These are phyloP conservation scores for Labrus mixtus DNA, from an alignment of 2,113 vertebrate genomes.

Conservation along the genomic window DNA sequence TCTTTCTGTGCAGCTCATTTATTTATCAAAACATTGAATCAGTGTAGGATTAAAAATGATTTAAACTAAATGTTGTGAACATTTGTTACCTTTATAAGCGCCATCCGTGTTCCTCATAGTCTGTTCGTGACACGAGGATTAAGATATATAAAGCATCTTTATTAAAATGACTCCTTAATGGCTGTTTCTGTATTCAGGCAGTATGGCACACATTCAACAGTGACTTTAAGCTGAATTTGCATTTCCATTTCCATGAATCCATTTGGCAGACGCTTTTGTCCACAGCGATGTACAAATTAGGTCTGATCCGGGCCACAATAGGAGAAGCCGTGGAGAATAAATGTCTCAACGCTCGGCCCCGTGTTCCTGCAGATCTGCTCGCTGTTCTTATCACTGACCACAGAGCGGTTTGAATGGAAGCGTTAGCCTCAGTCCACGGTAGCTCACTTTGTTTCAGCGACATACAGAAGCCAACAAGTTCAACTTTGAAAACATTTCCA, in stretches of 20 bases:
- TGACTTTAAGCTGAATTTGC: slow-evolving; percentile 21
- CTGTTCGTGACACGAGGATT: not conserved
- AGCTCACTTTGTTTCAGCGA: not conserved
- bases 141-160: slow-evolving; percentile 12
- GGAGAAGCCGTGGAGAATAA: slow-evolving; percentile 7
- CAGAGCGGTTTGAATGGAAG: not conserved
- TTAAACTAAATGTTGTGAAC: no score
- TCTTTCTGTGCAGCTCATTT: no score
- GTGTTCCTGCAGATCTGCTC: not conserved
- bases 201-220: not conserved
- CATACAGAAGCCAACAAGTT: not conserved
- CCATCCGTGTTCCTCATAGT: not conserved
- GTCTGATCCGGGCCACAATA: not conserved
- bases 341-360: not conserved
- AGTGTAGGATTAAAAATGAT: no score
- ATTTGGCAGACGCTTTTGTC: slow-evolving; percentile 10
- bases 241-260: slow-evolving; percentile 13
- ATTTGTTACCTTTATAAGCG: not conserved
- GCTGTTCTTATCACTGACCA: not conserved
- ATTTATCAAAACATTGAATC: not conserved
- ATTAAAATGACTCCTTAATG: slow-evolving; percentile 13
- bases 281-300: slow-evolving; percentile 5
- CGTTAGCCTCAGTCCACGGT: not conserved
- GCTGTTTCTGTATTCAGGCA: slow-evolving; percentile 30
- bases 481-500: not conserved